A percentile compares a stretch with the other conserved stretches of the same genome.
These are phyloP conservation scores for Gerris lacustris DNA, from an alignment of 2,888 invertebrate genomes.

Conservation along the genomic window DNA sequence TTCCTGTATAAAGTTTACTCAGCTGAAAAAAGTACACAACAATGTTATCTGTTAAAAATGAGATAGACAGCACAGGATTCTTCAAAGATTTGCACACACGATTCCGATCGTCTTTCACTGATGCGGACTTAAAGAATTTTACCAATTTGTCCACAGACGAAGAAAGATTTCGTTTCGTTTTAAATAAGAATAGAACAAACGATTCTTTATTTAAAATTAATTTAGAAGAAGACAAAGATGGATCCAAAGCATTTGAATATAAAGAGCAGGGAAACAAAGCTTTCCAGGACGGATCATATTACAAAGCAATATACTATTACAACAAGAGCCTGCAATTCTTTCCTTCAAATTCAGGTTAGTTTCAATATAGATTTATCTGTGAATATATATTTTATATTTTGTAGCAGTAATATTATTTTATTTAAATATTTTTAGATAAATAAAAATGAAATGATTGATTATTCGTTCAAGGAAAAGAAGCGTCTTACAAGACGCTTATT, in stretches of 20 bases:
- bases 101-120: slow-evolving; percentile 44
- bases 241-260: slow-evolving; percentile 43
- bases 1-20: too few species aligned
- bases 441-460: neutral
- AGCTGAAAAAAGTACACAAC: too few species aligned
- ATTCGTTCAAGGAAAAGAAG: neutral
- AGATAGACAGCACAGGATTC: slow-evolving; percentile 17
- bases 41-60: neutral
- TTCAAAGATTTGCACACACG: slow-evolving; percentile 31
- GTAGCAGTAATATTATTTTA: slow-evolving; percentile 1
- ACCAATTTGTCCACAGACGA: slow-evolving; percentile 48
- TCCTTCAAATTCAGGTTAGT: slow-evolving; percentile 52
- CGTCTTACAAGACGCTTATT: too few species aligned
- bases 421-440: slow-evolving; percentile 6
- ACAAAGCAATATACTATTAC: slow-evolving; percentile 55
- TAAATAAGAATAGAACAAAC: slow-evolving; percentile 16
- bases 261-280: slow-evolving; percentile 61
- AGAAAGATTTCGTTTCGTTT: slow-evolving; percentile 48
- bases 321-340: slow-evolving; percentile 53
- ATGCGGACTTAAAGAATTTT: slow-evolving; percentile 51
- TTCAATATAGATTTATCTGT: slow-evolving; percentile 33
- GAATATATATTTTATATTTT: slow-evolving; percentile 13
- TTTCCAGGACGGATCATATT: slow-evolving; percentile 58
- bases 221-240: slow-evolving; percentile 40
- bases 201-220: neutral